These are phyloP conservation scores for Brachyrhaphis roseni DNA, from an alignment of 2,797 vertebrate species.

Conservation along the genomic window DNA sequence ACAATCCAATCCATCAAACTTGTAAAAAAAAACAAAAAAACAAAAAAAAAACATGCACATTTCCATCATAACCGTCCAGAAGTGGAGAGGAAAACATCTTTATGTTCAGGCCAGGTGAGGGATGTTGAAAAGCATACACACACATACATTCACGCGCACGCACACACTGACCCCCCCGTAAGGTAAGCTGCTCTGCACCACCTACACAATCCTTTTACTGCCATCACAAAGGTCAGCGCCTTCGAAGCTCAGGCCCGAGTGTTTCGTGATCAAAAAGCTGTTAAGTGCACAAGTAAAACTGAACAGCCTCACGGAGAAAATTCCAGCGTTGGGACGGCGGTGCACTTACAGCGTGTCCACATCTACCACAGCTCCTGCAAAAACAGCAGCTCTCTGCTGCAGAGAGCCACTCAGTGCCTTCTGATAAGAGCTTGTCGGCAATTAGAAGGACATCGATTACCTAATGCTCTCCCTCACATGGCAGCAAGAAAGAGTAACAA, in stretches of 20 bases:
- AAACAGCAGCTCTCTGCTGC: neutral
- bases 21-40: too few relatives aligned
- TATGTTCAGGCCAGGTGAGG: neutral
- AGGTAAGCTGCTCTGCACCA: conserved; percentile 57
- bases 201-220: conserved; percentile 64
- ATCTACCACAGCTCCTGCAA: neutral
- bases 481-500: neutral
- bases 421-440: neutral
- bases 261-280: conserved; percentile 41
- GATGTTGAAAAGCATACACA: conserved; percentile 15
- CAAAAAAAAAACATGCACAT: neutral
- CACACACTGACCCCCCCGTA: too few relatives aligned
- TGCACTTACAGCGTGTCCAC: neutral
- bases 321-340: neutral
- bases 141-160: neutral
- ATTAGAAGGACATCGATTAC: neutral
- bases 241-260: conserved; percentile 33
- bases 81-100: neutral
- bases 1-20: neutral
- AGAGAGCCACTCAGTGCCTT: neutral
- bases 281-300: conserved; percentile 14
- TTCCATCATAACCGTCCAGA: neutral
- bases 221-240: conserved; percentile 53
- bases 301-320: conserved; percentile 4
- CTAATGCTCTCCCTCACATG: neutral